Conservation (phyloP, 2,797 vertebrate genomes). For the Darevskia nairensis region DNA sequence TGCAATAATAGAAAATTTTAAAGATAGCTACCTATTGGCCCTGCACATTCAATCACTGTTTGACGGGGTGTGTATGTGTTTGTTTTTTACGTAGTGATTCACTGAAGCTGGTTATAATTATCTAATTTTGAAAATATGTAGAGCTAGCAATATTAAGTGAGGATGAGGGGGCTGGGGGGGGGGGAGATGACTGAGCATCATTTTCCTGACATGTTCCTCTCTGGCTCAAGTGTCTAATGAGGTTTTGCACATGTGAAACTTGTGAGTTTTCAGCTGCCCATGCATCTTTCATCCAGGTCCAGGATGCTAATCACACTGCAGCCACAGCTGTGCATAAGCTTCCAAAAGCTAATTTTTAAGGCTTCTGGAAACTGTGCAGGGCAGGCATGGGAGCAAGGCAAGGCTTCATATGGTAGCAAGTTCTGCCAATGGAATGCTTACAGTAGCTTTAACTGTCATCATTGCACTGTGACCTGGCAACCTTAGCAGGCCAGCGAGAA, state of each 20-base stretch:
- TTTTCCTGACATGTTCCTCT: neutral
- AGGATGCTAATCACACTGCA: neutral
- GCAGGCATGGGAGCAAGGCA: neutral
- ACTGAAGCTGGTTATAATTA: neutral
- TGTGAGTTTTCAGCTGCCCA: neutral
- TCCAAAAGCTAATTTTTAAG: neutral
- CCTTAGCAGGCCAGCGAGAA: too few species aligned
- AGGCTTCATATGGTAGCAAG: neutral
- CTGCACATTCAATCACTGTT: fast-evolving
- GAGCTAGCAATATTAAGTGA: neutral
- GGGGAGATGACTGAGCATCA: neutral
- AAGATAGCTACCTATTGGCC: neutral
- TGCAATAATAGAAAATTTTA: neutral
- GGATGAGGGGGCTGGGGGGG: neutral
- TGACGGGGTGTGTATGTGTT: neutral
- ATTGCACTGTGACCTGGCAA: too few species aligned
- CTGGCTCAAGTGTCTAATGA: neutral
- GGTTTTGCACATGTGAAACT: neutral
- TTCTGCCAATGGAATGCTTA: too few species aligned
- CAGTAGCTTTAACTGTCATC: too few species aligned
- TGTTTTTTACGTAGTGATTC: neutral
- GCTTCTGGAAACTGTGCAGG: neutral
- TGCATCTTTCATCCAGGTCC: neutral
- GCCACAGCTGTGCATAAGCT: neutral
- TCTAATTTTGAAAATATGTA: neutral